These are phyloP conservation scores for Hoplostethus atlanticus DNA, from an alignment of 2,797 vertebrate genomes.

Conservation along the genomic window DNA sequence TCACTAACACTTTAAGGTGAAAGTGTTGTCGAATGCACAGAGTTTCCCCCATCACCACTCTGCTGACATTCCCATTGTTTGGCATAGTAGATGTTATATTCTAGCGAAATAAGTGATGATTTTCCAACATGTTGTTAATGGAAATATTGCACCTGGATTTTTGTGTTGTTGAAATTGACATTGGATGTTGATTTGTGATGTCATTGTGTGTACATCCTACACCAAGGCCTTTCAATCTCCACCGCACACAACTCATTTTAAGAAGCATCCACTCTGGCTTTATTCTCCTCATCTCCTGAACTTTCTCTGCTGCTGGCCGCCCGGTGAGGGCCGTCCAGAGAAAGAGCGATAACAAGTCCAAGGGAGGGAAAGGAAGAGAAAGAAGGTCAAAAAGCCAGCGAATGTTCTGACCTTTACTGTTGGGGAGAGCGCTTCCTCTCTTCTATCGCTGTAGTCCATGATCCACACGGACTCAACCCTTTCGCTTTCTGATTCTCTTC, in stretches of 20 bases:
- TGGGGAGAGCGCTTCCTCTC: constrained; percentile 9
- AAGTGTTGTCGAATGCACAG: constrained; percentile 86
- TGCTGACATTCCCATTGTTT: constrained; percentile 89
- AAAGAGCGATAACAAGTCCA: constrained; percentile 33
- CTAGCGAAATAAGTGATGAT: neutral
- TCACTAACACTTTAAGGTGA: constrained; percentile 75
- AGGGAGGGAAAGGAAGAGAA: constrained; percentile 47
- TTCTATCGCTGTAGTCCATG: neutral
- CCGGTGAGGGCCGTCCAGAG: constrained; percentile 26
- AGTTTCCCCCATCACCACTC: constrained; percentile 81
- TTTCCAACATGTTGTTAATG: constrained; percentile 11
- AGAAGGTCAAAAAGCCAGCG: constrained; percentile 32
- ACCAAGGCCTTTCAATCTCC: constrained; percentile 34
- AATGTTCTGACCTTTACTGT: constrained; percentile 68
- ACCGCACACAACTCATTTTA: neutral
- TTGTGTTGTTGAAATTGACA: constrained; percentile 42
- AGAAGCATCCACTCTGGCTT: neutral
- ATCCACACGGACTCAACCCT: neutral
- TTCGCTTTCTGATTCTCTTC: neutral
- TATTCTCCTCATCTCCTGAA: constrained; percentile 46
- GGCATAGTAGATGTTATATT: constrained; percentile 64
- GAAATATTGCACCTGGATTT: constrained; percentile 44
- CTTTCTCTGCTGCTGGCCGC: constrained; percentile 52
- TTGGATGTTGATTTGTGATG: constrained; percentile 45
- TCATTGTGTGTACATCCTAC: constrained; percentile 30